phyloP scores from a whole-genome alignment of 2,797 vertebrate genomes.

The Sarcophilus harrisii region DNA sequence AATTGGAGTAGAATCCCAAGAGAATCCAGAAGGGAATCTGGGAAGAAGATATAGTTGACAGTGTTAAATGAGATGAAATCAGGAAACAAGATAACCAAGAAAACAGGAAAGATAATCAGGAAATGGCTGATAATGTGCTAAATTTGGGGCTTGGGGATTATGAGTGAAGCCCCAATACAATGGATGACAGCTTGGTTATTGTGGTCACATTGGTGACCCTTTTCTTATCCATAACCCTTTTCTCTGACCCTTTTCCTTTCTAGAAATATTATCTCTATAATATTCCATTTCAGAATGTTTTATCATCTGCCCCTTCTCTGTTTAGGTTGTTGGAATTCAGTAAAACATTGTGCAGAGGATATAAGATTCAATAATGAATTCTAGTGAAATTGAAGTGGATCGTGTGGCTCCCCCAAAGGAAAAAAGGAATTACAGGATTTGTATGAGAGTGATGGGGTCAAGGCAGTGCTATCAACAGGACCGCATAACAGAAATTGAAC shows the following conservation, averaged over 20 bases:
- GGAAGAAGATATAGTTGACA: not conserved
- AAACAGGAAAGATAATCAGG: not conserved
- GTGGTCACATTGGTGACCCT: not conserved
- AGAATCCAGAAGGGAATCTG: not conserved
- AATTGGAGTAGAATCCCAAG: not conserved
- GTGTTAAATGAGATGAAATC: not conserved
- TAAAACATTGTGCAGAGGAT: not conserved
- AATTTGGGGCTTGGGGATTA: not conserved
- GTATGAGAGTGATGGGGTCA: not conserved
- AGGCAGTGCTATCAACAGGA: not conserved
- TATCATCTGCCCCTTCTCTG: not conserved
- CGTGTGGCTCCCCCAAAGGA: not conserved
- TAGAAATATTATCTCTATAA: not conserved
- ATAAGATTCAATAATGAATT: not conserved
- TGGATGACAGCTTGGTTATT: not conserved
- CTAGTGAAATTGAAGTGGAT: not conserved
- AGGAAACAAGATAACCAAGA: not conserved
- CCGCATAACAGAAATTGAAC: not conserved
- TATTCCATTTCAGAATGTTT: not conserved
- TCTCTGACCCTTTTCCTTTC: not conserved
- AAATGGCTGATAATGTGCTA: not conserved
- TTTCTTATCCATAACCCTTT: not conserved
- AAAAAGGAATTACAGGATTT: not conserved
- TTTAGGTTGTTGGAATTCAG: not conserved
- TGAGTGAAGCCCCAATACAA: not conserved